Conservation (phyloP, 2,797 vertebrate species). For the Falco concolor region DNA sequence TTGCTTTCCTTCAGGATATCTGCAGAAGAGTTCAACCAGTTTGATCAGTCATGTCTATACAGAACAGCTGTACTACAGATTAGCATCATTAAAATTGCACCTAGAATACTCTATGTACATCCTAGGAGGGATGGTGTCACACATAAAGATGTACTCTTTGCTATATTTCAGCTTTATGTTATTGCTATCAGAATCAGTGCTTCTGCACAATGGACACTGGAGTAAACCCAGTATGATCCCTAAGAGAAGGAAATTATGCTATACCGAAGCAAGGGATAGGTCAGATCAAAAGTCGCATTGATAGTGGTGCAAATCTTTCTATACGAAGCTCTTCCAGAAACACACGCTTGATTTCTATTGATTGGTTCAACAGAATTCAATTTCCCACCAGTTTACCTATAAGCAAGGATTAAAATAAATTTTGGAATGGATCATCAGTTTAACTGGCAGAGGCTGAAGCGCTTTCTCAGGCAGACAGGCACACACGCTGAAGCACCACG, state of each 20-base stretch:
- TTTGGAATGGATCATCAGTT: neutral
- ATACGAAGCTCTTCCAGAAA: neutral
- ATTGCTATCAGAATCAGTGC: neutral
- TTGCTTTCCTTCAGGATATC: neutral
- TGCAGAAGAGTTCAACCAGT: neutral
- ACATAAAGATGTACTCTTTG: neutral
- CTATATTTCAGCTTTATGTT: neutral
- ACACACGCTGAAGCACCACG: accelerated
- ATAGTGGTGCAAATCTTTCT: neutral
- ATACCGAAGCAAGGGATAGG: neutral
- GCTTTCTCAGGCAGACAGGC: neutral
- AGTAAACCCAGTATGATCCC: too few relatives aligned
- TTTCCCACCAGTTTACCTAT: neutral
- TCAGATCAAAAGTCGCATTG: neutral
- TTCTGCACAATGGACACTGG: neutral
- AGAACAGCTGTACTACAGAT: neutral
- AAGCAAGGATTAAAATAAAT: neutral
- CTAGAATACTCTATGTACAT: neutral
- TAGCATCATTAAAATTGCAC: neutral
- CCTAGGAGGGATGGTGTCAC: neutral
- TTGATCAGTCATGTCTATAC: neutral
- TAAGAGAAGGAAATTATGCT: neutral
- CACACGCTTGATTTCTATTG: neutral
- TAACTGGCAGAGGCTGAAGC: neutral
- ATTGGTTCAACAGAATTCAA: neutral